phyloP scores from a whole-genome alignment of 2,113 vertebrate species.

The Paraplagusia blochii region DNA sequence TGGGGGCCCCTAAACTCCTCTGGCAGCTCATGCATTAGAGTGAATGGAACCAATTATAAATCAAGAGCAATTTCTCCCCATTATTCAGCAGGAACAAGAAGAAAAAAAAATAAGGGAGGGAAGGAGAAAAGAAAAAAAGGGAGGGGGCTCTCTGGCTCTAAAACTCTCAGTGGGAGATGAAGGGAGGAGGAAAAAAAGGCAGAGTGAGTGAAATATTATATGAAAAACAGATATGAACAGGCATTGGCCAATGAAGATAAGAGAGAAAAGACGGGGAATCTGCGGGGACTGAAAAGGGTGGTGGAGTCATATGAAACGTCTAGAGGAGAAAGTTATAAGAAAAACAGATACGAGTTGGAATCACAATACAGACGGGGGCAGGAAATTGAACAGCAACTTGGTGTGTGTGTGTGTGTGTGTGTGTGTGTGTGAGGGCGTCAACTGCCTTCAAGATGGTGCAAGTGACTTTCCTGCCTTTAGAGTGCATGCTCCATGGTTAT shows the following conservation, averaged over 20 bases:
- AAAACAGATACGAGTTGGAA: conserved; percentile 43
- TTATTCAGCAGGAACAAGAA: conserved; percentile 73
- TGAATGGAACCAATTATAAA: conserved; percentile 84
- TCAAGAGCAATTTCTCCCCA: conserved; percentile 81
- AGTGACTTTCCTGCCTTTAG: not conserved
- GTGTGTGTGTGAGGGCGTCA: conserved; percentile 11
- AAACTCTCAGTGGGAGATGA: conserved; percentile 58
- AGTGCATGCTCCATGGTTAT: conserved; percentile 12
- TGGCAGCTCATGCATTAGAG: conserved; percentile 77
- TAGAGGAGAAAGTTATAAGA: conserved; percentile 36
- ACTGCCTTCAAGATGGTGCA: conserved; percentile 23
- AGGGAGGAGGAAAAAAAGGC: conserved; percentile 41
- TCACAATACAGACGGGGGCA: conserved; percentile 19
- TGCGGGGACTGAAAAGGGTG: conserved; percentile 34
- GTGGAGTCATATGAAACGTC: conserved; percentile 32
- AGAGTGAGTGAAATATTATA: conserved; percentile 61
- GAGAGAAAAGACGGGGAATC: conserved; percentile 8
- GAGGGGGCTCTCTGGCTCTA: conserved; percentile 42
- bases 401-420: not conserved
- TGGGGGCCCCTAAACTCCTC: conserved; percentile 61
- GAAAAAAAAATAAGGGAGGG: not conserved
- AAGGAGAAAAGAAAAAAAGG: conserved; percentile 12
- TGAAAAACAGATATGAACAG: conserved; percentile 65
- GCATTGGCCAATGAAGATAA: conserved; percentile 59
- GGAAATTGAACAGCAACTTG: conserved; percentile 41